These are phyloP conservation scores for Toxotes jaculatrix DNA, from an alignment of 2,113 vertebrate genomes.

Conservation along the genomic window DNA sequence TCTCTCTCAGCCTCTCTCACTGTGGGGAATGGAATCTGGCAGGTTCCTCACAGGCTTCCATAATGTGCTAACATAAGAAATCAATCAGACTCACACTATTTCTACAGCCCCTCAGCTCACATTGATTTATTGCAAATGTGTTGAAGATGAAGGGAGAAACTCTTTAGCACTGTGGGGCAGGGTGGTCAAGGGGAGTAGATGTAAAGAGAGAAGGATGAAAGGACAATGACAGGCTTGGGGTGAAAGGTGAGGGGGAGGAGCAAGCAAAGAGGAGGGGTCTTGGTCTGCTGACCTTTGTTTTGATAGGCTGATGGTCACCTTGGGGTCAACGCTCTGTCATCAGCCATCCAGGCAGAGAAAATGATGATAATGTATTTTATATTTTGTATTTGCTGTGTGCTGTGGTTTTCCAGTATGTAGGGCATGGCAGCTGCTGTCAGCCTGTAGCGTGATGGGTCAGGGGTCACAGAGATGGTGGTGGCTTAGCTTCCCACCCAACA, in stretches of 20 bases:
- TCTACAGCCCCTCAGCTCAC: slow-evolving; percentile 67
- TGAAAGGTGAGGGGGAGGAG: slow-evolving; percentile 24
- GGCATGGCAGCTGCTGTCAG: slow-evolving; percentile 56
- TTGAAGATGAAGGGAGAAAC: slow-evolving; percentile 70
- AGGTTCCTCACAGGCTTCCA: slow-evolving; percentile 54
- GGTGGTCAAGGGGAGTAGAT: slow-evolving; percentile 55
- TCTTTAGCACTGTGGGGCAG: slow-evolving; percentile 53
- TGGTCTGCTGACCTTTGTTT: slow-evolving; percentile 57
- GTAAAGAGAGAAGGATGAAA: slow-evolving; percentile 18
- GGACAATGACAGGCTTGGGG: slow-evolving; percentile 33
- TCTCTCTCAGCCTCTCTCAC: slow-evolving; percentile 31
- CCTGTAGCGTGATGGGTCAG: slow-evolving; percentile 22
- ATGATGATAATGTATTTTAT: slow-evolving; percentile 54
- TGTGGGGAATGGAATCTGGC: slow-evolving; percentile 54
- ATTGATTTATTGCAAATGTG: slow-evolving; percentile 80
- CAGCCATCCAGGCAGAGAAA: slow-evolving; percentile 41
- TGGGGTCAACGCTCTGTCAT: slow-evolving; percentile 54
- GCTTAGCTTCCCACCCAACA: neutral
- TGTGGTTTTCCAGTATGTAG: slow-evolving; percentile 16
- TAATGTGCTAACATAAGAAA: slow-evolving; percentile 80
- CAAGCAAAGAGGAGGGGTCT: slow-evolving; percentile 15
- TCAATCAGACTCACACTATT: slow-evolving; percentile 77
- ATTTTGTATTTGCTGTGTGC: slow-evolving; percentile 59
- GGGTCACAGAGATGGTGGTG: slow-evolving; percentile 18
- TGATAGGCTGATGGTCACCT: slow-evolving; percentile 53